These are phyloP conservation scores for Brachionus paranguensis DNA, from an alignment of 1,140 invertebrate species.

Conservation along the genomic window DNA sequence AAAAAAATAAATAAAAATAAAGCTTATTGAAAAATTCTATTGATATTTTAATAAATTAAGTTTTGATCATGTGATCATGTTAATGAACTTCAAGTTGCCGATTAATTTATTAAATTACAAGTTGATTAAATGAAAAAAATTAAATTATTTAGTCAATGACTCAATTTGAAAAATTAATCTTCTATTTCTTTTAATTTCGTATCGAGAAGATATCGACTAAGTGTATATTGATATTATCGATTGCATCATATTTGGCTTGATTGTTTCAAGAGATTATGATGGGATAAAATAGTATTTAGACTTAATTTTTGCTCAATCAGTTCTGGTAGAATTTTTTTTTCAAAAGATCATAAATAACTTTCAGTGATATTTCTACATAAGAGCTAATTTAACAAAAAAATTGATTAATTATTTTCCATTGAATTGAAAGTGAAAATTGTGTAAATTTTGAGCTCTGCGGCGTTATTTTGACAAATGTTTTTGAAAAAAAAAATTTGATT, in stretches of 20 bases:
- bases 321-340: neutral
- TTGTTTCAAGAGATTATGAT: neutral
- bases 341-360: neutral
- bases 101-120: neutral
- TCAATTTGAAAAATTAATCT: neutral
- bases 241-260: neutral
- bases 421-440: neutral
- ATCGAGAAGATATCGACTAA: neutral
- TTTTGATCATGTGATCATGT: too few relatives aligned
- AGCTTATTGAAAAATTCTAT: too few relatives aligned
- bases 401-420: neutral
- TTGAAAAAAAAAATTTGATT: neutral
- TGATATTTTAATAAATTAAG: too few relatives aligned
- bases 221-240: neutral
- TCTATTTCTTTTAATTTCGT: neutral
- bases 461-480: constrained; percentile 30
- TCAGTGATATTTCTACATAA: neutral
- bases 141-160: neutral
- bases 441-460: neutral
- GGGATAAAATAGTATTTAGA: neutral
- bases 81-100: too few relatives aligned
- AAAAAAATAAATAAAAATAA: too few relatives aligned
- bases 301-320: neutral
- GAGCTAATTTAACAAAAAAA: neutral
- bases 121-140: neutral